Evolutionary conservation across 2,888 invertebrate genomes (phyloP), one percentile per base, ranked within the genome.

Genomic region (Pimpla rufipes): DNA sequence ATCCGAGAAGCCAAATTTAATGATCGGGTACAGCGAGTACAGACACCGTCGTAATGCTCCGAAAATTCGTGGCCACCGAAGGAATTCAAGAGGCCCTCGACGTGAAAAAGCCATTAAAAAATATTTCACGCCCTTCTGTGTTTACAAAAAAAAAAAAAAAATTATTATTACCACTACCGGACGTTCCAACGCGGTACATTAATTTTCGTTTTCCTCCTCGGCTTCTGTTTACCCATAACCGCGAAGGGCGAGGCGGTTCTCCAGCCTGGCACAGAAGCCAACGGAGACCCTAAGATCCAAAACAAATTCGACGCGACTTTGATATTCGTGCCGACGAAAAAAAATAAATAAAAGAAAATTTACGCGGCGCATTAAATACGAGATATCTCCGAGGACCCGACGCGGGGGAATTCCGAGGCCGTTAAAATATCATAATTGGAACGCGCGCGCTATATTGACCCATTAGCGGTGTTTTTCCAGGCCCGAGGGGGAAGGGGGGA

Each of bases 381-480:
- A 29, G 29, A 29, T 77, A 59, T 42, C 11, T 52, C n/a, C 23
- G 18, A 29, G 37, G 21, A 55, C 18, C 3, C 1, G n/a, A 16
- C 0, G 59, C 29, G 6, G 59, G 4, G 35, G 29, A 18, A 57
- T 78, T 75, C 42, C 42, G 45, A 62, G 35, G 64, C 52, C 40
- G 71, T 68, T 71, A 21, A 67, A 81, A 59, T 62, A 81, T 74
- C 79, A 57, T 75, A 80, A 79, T 79, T 79, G 52, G 47, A 73
- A 80, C 21, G 35, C 47, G 16, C 50, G n/a, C 35, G 42, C 59
- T 47, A 73, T 84, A 81, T 85, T 80, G 64, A 82, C 81, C 76
- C 82, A 80, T 77, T 82, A 82, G 78, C 8, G 50, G 40, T 81
- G 66, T 81, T 84, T 81, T 79, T 62, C 71, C 62, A 79, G n/a